Conservation (phyloP, 1,140 invertebrate species). For the Gyrodactylus salaris region DNA sequence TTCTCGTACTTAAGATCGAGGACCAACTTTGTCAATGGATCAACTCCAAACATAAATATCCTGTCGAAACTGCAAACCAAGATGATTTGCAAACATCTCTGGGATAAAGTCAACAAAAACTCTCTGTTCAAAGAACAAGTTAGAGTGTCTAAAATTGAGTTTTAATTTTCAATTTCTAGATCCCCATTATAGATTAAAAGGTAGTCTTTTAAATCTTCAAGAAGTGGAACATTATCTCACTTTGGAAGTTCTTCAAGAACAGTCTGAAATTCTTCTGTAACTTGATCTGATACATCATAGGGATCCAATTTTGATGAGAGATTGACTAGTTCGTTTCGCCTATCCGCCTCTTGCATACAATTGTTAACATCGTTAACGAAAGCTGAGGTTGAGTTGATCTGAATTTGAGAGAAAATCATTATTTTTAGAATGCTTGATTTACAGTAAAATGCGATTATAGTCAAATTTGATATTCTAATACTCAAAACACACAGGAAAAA, state of each 20-base stretch:
- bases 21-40: no score
- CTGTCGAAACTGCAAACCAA: no score
- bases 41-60: no score
- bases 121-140: no score
- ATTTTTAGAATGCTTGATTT: no score
- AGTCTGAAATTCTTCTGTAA: background rate
- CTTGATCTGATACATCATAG: background rate
- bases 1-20: no score
- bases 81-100: no score
- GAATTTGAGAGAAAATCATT: background rate
- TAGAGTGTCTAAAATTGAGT: no score
- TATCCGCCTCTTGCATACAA: background rate
- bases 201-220: background rate
- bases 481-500: background rate
- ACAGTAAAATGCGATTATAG: no score
- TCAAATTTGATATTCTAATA: background rate
- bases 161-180: no score
- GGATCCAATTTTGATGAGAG: background rate
- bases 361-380: background rate
- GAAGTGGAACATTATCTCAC: background rate
- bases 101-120: no score
- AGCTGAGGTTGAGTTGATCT: background rate
- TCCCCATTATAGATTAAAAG: no score
- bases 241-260: background rate
- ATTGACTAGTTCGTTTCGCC: background rate